These are phyloP conservation scores for Eupithecia tripunctaria DNA, from an alignment of 2,888 invertebrate species.

Conservation along the genomic window DNA sequence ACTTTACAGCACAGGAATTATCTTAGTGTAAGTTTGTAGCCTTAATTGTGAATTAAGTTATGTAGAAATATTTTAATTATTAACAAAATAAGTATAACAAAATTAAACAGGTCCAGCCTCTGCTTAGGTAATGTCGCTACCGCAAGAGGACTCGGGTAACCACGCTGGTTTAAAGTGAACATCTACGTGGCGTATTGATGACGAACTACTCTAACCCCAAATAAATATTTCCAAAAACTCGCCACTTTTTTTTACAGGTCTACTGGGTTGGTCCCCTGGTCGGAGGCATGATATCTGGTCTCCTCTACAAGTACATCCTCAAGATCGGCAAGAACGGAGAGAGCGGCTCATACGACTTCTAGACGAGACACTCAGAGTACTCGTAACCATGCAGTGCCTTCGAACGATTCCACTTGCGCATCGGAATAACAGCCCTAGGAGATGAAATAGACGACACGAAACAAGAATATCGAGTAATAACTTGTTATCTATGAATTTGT, in stretches of 20 bases:
- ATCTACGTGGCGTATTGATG: neutral
- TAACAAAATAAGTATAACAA: no score
- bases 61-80: no score
- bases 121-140: no score
- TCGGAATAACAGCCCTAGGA: conserved; percentile 22
- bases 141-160: no score
- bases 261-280: conserved; percentile 94
- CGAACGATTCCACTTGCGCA: conserved; percentile 46
- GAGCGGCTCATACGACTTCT: conserved; percentile 91
- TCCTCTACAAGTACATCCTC: conserved; percentile 89
- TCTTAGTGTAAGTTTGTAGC: no score
- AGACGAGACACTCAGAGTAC: conserved; percentile 48
- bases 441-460: neutral
- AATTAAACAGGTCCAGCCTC: no score
- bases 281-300: conserved; percentile 90
- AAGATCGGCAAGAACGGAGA: conserved; percentile 89
- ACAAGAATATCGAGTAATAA: neutral
- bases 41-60: no score
- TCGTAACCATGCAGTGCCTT: conserved; percentile 36
- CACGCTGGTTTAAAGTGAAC: no score
- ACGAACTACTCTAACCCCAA: neutral
- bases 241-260: conserved; percentile 76
- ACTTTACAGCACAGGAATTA: no score
- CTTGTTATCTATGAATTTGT: no score
- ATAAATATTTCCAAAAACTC: neutral